These are phyloP conservation scores for Apodemus agrarius DNA, from an alignment of 2,797 vertebrate genomes.

Conservation along the genomic window DNA sequence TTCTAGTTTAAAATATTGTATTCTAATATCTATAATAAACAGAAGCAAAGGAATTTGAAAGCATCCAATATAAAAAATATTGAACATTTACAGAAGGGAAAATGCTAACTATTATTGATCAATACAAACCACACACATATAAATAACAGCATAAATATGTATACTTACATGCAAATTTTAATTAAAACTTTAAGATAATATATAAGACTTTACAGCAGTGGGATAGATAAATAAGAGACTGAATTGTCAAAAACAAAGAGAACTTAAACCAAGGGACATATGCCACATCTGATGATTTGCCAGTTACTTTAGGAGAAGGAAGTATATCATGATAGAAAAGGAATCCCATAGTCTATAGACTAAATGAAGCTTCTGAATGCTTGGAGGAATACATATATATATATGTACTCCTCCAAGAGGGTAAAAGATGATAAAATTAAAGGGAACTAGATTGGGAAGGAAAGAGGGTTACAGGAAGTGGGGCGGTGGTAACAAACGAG, in stretches of 20 bases:
- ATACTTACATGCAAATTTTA: neutral
- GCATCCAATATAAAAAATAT: neutral
- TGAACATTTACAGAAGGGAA: neutral
- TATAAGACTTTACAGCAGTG: neutral
- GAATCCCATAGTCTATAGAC: rapidly evolving
- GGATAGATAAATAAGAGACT: neutral
- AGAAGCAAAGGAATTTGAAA: neutral
- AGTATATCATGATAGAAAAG: neutral
- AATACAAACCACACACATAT: neutral
- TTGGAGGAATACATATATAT: too few species aligned
- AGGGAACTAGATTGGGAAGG: neutral
- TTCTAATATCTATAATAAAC: neutral
- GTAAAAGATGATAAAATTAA: neutral
- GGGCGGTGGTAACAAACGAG: neutral
- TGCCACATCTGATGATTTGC: neutral
- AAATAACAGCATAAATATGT: neutral
- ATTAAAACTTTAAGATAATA: neutral
- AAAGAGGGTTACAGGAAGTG: neutral
- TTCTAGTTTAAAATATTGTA: neutral
- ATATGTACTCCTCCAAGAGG: neutral
- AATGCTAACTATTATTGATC: neutral
- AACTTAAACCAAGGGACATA: neutral
- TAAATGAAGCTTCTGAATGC: neutral
- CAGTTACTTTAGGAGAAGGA: neutral
- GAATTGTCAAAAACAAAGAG: neutral